These are phyloP conservation scores for Drosophila putrida DNA, from an alignment of 2,888 invertebrate species.

Conservation along the genomic window DNA sequence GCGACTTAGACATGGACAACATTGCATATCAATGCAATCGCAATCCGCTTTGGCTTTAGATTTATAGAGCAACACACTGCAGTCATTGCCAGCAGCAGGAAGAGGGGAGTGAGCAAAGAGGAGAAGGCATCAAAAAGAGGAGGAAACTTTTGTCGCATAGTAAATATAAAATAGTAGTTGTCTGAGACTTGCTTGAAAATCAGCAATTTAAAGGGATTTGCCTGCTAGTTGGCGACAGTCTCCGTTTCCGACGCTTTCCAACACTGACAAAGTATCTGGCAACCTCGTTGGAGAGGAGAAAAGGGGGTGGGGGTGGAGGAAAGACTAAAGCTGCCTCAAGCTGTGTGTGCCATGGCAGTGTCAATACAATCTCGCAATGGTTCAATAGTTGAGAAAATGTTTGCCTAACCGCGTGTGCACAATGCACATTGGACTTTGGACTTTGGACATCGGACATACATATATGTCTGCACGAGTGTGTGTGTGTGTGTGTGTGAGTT, in stretches of 20 bases:
- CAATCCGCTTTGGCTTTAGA: slow-evolving; percentile 75
- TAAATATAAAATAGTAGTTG: slow-evolving; percentile 52
- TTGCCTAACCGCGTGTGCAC: slow-evolving; percentile 74
- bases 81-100: slow-evolving; percentile 13
- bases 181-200: slow-evolving; percentile 41
- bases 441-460: slow-evolving; percentile 46
- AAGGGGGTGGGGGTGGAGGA: slow-evolving; percentile 2
- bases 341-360: slow-evolving; percentile 49
- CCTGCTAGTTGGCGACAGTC: slow-evolving; percentile 66
- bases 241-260: slow-evolving; percentile 29
- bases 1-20: slow-evolving; percentile 57
- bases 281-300: not conserved
- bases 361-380: slow-evolving; percentile 77
- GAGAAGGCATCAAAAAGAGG: not conserved
- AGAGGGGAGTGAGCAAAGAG: no score
- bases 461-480: not conserved
- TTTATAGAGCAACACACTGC: slow-evolving; percentile 64
- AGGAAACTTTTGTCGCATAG: slow-evolving; percentile 26
- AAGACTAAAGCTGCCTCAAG: slow-evolving; percentile 34
- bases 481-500: slow-evolving; percentile 19
- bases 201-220: slow-evolving; percentile 76
- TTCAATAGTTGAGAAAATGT: slow-evolving; percentile 80
- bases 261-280: slow-evolving; percentile 33
- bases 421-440: slow-evolving; percentile 60
- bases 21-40: slow-evolving; percentile 74